phyloP scores from a whole-genome alignment of 1,140 invertebrate species.

The Drosophila ironensis region DNA sequence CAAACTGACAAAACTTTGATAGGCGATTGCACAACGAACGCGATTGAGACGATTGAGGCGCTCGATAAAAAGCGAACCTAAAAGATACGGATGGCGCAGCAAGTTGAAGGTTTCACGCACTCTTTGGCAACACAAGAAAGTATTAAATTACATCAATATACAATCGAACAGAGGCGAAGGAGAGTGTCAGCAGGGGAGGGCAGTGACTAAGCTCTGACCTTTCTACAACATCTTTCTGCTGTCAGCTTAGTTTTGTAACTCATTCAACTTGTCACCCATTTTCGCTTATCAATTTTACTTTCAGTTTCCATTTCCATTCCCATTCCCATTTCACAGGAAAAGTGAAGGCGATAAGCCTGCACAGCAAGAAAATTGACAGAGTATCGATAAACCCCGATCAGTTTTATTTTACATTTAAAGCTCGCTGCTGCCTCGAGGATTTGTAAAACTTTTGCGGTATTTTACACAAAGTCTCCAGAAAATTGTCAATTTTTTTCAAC shows the following conservation, averaged over 20 bases:
- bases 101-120: constrained; percentile 25
- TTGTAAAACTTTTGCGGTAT: not conserved
- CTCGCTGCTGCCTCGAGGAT: too few relatives aligned
- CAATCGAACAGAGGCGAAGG: too few relatives aligned
- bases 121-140: too few relatives aligned
- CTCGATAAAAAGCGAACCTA: constrained; percentile 4
- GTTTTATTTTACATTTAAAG: not conserved
- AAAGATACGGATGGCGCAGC: constrained; percentile 23
- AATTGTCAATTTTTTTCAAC: not conserved
- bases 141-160: not conserved
- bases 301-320: constrained; percentile 24
- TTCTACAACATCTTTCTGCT: not conserved
- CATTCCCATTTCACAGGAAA: not conserved
- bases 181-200: constrained; percentile 12
- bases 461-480: not conserved
- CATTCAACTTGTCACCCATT: constrained; percentile 81
- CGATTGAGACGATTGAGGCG: constrained; percentile 19
- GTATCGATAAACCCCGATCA: not conserved
- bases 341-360: constrained; percentile 9
- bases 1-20: constrained; percentile 3
- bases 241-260: constrained; percentile 35
- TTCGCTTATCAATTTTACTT: constrained; percentile 40
- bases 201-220: constrained; percentile 30
- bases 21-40: constrained; percentile 15
- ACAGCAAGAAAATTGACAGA: not conserved